These are phyloP conservation scores for Sebastes vulpes DNA, from an alignment of 2,797 vertebrate genomes.

Conservation along the genomic window DNA sequence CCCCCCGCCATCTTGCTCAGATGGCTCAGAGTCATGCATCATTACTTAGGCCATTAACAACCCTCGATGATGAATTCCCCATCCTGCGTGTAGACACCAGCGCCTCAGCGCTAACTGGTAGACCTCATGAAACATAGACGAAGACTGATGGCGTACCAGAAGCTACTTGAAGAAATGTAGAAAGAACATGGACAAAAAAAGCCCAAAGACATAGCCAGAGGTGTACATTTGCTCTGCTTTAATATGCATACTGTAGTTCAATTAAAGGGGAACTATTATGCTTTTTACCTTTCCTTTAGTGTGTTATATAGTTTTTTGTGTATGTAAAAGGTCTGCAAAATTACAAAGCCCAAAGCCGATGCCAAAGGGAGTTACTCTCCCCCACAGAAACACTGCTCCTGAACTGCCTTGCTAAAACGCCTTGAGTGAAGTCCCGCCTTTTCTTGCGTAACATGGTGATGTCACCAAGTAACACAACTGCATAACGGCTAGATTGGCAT, in stretches of 20 bases:
- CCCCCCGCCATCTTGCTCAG: slow-evolving; percentile 48
- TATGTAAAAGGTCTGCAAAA: too few species aligned
- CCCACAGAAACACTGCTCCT: too few species aligned
- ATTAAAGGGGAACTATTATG: too few species aligned
- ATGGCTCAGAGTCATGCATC: slow-evolving; percentile 69
- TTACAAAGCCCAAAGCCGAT: too few species aligned
- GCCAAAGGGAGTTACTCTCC: too few species aligned
- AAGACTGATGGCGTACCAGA: slow-evolving; percentile 28
- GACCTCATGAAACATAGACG: slow-evolving; percentile 48
- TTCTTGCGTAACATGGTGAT: too few species aligned
- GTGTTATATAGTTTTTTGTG: too few species aligned
- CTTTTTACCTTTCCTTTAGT: too few species aligned
- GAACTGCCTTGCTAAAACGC: too few species aligned
- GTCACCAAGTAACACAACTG: too few species aligned
- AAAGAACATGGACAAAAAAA: neutral
- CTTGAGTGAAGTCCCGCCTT: too few species aligned
- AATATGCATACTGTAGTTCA: neutral
- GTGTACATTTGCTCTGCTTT: neutral
- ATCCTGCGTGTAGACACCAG: slow-evolving; percentile 40
- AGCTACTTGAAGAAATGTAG: neutral
- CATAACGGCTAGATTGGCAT: too few species aligned
- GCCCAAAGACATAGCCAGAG: neutral
- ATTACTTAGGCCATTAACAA: slow-evolving; percentile 74
- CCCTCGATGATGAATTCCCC: slow-evolving; percentile 62
- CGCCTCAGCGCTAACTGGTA: slow-evolving; percentile 17